These are phyloP conservation scores for Sebastes vulpes DNA, from an alignment of 2,797 vertebrate species.

Conservation along the genomic window DNA sequence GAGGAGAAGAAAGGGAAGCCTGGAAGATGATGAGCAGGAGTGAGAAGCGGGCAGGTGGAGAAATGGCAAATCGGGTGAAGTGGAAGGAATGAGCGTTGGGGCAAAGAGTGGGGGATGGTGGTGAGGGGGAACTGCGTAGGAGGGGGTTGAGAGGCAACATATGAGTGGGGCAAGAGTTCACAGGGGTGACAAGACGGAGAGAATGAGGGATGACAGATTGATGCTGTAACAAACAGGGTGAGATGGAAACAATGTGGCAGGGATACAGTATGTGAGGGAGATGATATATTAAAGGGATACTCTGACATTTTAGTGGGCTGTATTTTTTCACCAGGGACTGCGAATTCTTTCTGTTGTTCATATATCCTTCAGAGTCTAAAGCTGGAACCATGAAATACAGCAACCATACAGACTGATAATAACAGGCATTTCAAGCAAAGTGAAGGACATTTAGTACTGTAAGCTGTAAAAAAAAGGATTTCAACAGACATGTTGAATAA, in stretches of 20 bases:
- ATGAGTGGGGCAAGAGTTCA: conserved; percentile 78
- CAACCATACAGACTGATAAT: neutral
- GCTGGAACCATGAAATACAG: neutral
- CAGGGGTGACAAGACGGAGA: conserved; percentile 63
- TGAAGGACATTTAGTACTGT: neutral
- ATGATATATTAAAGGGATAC: neutral
- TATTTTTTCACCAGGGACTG: neutral
- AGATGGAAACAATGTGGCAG: conserved; percentile 17
- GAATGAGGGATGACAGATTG: conserved; percentile 62
- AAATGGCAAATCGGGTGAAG: conserved; percentile 80
- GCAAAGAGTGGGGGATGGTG: conserved; percentile 70
- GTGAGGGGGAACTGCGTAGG: conserved; percentile 32
- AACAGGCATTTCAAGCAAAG: neutral
- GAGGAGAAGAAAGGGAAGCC: conserved; percentile 11
- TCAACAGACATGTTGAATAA: neutral
- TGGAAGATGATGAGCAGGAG: conserved; percentile 34
- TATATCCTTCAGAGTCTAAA: neutral
- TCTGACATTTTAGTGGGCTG: neutral
- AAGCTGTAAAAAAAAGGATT: neutral
- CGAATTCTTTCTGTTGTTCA: neutral
- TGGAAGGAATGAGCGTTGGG: conserved; percentile 79
- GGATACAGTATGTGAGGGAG: neutral
- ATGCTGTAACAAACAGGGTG: conserved; percentile 28
- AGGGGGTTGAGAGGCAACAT: conserved; percentile 75
- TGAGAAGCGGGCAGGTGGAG: conserved; percentile 80